Evolutionary conservation across 2,888 invertebrate species (phyloP).

Genomic region (Rhynchonema sp.): DNA sequence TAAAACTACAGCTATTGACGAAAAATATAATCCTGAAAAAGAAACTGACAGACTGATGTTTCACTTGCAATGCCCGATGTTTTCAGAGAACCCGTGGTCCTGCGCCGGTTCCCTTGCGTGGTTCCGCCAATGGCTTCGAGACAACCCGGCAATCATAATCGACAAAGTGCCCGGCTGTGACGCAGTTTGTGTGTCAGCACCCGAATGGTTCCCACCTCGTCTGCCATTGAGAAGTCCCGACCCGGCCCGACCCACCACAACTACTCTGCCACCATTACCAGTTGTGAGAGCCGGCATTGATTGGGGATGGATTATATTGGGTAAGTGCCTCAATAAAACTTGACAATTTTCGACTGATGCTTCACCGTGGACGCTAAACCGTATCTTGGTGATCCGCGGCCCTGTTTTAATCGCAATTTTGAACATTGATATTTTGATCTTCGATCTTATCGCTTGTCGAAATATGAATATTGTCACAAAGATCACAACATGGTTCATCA

Average conservation of each 20-base stretch:
- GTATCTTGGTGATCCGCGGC: too few relatives aligned
- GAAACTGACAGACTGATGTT: too few relatives aligned
- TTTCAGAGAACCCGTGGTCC: slow-evolving; percentile 25
- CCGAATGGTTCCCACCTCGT: not conserved
- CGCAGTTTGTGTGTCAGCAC: slow-evolving; percentile 3
- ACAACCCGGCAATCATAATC: slow-evolving; percentile 22
- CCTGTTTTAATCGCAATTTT: too few relatives aligned
- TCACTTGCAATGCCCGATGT: too few relatives aligned
- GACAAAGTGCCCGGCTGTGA: slow-evolving; percentile 3
- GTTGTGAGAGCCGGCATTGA: not conserved
- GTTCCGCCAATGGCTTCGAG: slow-evolving; percentile 24
- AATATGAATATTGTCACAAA: too few relatives aligned
- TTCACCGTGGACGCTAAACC: too few relatives aligned
- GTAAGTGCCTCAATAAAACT: slow-evolving; percentile 10
- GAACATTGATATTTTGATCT: too few relatives aligned
- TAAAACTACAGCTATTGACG: too few relatives aligned
- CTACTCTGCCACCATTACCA: not conserved
- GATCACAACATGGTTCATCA: too few relatives aligned
- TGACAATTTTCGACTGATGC: too few relatives aligned
- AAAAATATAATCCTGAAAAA: too few relatives aligned
- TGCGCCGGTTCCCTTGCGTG: slow-evolving; percentile 23
- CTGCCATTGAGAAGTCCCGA: slow-evolving; percentile 3
- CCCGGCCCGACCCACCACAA: not conserved
- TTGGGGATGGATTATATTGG: slow-evolving; percentile 26
- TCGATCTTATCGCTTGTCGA: too few relatives aligned